phyloP scores from a whole-genome alignment of 2,113 vertebrate genomes.

The Malurus alboscapulatus region DNA sequence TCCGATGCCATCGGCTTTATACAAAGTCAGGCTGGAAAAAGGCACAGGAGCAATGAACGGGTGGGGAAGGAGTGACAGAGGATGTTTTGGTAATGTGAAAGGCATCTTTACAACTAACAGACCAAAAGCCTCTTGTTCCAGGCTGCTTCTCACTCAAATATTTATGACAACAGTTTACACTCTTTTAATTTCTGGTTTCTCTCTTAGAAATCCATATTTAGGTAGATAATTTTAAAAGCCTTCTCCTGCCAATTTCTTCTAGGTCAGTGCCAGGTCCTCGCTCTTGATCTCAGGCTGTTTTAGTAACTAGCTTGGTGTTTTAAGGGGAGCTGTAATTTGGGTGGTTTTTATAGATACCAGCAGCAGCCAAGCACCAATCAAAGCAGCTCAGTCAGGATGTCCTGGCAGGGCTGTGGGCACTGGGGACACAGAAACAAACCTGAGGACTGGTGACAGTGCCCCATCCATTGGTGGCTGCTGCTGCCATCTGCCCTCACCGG shows the following conservation, averaged over 20 bases:
- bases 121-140: conserved; percentile 17
- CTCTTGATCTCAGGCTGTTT: conserved; percentile 14
- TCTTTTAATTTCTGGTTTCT: conserved; percentile 30
- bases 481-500: neutral
- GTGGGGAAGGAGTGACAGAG: neutral
- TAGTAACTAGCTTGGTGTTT: conserved; percentile 6
- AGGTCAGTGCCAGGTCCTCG: neutral
- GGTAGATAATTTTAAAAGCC: conserved; percentile 31
- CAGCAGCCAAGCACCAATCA: neutral
- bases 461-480: neutral
- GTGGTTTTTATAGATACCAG: conserved; percentile 6
- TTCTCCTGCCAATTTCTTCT: conserved; percentile 5
- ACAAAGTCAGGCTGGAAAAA: conserved; percentile 15
- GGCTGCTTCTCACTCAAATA: conserved; percentile 29
- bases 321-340: conserved; percentile 45
- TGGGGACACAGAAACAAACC: neutral
- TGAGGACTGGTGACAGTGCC: rapidly evolving
- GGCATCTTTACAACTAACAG: conserved; percentile 18
- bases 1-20: neutral
- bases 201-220: conserved; percentile 36
- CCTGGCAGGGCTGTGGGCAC: neutral
- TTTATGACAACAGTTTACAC: conserved; percentile 20
- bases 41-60: neutral
- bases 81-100: conserved; percentile 13
- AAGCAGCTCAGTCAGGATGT: neutral